Conservation (phyloP, 2,888 invertebrate genomes). For the Dynastes maya region DNA sequence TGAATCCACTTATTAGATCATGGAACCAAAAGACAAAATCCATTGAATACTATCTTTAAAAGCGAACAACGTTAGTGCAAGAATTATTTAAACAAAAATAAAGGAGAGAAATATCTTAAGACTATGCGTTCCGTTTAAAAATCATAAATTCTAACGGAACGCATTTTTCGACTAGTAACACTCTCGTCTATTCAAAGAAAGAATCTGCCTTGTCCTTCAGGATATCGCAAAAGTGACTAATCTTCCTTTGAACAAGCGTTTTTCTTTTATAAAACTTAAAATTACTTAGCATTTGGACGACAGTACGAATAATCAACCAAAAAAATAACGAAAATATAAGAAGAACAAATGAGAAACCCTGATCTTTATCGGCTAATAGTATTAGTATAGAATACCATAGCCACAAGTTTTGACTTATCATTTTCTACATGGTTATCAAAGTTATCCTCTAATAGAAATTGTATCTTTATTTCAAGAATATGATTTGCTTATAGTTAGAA, state of each 20-base stretch:
- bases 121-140: constrained; percentile 47
- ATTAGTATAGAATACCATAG: constrained; percentile 60
- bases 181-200: constrained; percentile 58
- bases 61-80: constrained; percentile 43
- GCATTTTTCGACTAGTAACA: constrained; percentile 62
- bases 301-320: constrained; percentile 22
- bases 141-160: constrained; percentile 52
- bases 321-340: constrained; percentile 27
- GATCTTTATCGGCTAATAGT: constrained; percentile 68
- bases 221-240: background rate
- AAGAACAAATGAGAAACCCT: constrained; percentile 59
- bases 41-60: background rate
- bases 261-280: constrained; percentile 39
- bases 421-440: background rate
- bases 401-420: constrained; percentile 51
- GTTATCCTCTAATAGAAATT: background rate
- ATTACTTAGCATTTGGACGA: constrained; percentile 25
- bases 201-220: background rate
- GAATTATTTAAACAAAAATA: constrained; percentile 27
- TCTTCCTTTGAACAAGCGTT: constrained; percentile 30
- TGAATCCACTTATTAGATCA: too few species aligned
- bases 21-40: background rate
- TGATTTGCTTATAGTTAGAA: background rate
- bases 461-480: background rate
- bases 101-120: constrained; percentile 48